These are phyloP conservation scores for Pseudomyrmex pallidus DNA, from an alignment of 1,140 invertebrate genomes.

Conservation along the genomic window DNA sequence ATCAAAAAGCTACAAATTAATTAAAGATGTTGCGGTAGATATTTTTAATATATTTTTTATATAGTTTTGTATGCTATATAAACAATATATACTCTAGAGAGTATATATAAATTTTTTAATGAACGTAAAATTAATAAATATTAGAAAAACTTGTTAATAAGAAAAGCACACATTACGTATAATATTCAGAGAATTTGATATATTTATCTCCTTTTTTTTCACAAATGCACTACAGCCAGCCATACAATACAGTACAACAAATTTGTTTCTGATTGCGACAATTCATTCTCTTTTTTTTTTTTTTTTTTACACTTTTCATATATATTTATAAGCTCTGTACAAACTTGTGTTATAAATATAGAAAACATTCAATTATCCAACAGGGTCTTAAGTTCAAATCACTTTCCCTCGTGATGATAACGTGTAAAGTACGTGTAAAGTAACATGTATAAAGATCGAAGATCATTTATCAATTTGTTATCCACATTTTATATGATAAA, in stretches of 20 bases:
- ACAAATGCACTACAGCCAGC: constrained; percentile 18
- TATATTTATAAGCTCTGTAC: constrained; percentile 42
- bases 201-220: constrained; percentile 42
- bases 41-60: too few species aligned
- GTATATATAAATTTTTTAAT: background rate
- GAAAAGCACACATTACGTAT: background rate
- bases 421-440: constrained; percentile 11
- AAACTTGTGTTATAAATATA: constrained; percentile 61
- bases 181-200: constrained; percentile 30
- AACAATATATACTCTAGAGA: too few species aligned
- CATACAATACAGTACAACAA: constrained; percentile 35
- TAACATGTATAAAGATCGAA: background rate
- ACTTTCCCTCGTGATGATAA: constrained; percentile 35
- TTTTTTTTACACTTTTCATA: constrained; percentile 27
- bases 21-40: too few species aligned
- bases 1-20: too few species aligned
- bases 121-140: background rate
- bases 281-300: background rate
- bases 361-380: constrained; percentile 48
- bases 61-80: too few species aligned
- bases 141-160: background rate
- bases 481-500: background rate
- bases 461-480: background rate
- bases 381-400: background rate
- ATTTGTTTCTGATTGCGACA: constrained; percentile 15